These are phyloP conservation scores for Hirtodrosophila duncani DNA, from an alignment of 2,888 invertebrate species.

Conservation along the genomic window DNA sequence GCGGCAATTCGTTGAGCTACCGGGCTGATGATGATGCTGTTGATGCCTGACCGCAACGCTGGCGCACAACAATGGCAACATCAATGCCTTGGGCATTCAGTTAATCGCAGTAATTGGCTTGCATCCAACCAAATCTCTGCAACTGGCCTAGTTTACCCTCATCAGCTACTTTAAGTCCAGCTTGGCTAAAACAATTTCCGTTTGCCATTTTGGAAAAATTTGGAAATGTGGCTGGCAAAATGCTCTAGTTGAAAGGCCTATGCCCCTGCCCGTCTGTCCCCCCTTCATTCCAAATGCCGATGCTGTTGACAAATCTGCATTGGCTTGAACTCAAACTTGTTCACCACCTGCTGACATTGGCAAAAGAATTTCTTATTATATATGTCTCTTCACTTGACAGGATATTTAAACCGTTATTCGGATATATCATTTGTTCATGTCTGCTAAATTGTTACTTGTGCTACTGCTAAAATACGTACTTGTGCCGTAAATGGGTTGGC, in stretches of 20 bases:
- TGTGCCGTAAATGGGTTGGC: no score
- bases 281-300: no score
- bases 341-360: background rate
- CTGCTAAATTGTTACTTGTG: no score
- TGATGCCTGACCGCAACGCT: slow-evolving; percentile 19
- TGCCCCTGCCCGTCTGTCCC: no score
- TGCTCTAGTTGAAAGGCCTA: slow-evolving; percentile 50
- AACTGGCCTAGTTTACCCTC: background rate
- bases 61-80: slow-evolving; percentile 17
- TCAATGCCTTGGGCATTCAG: slow-evolving; percentile 29
- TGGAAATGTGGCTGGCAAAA: slow-evolving; percentile 23
- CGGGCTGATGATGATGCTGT: no score
- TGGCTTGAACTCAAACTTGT: slow-evolving; percentile 17
- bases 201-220: slow-evolving; percentile 9
- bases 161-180: slow-evolving; percentile 3
- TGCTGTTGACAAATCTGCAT: no score
- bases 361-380: background rate
- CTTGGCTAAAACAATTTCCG: slow-evolving; percentile 28
- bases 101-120: slow-evolving; percentile 19
- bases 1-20: slow-evolving; percentile 12
- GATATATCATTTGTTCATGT: no score
- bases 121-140: slow-evolving; percentile 16
- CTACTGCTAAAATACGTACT: no score
- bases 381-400: no score
- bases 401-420: no score